Evolutionary conservation across 1,140 invertebrate species (phyloP).

Genomic region (Pseudomyrmex cubaensis): DNA sequence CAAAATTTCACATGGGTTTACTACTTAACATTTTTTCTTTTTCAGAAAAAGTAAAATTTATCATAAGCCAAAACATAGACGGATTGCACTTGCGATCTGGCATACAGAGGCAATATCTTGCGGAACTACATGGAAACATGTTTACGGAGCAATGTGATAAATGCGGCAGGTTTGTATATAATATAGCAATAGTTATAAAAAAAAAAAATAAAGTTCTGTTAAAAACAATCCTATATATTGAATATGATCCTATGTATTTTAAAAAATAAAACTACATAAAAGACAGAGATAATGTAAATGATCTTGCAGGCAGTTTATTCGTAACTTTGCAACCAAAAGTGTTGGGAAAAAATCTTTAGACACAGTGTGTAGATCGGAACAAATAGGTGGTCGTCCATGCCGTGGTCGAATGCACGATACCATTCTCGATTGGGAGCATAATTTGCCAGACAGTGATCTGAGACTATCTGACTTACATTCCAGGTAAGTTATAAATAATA

Average conservation of each 20-base stretch:
- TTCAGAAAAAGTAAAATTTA: constrained; percentile 92
- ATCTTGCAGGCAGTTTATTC: constrained; percentile 92
- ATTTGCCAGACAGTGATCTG: constrained; percentile 96
- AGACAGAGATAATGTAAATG: constrained; percentile 32
- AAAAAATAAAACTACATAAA: not conserved
- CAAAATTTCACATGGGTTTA: not conserved
- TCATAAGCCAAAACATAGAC: constrained; percentile 99
- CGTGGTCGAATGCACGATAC: constrained; percentile 95
- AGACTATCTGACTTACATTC: constrained; percentile 94
- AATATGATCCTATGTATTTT: not conserved
- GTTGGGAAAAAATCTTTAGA: constrained; percentile 96
- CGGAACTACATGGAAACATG: constrained; percentile 99
- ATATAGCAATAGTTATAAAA: not conserved
- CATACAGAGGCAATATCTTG: constrained; percentile 91
- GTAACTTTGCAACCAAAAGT: constrained; percentile 91
- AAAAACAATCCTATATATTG: not conserved
- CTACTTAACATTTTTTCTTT: constrained; percentile 43
- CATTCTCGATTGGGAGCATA: constrained; percentile 99
- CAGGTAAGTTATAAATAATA: constrained; percentile 86
- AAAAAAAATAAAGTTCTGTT: constrained; percentile 34
- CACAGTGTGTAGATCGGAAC: constrained; percentile 89
- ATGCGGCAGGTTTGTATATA: constrained; percentile 91
- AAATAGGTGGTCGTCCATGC: constrained; percentile 89
- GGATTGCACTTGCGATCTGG: constrained; percentile 97
- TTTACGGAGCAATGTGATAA: constrained; percentile 97